Conservation (phyloP, 1,140 invertebrate genomes). For the Phocides pigmalion region DNA sequence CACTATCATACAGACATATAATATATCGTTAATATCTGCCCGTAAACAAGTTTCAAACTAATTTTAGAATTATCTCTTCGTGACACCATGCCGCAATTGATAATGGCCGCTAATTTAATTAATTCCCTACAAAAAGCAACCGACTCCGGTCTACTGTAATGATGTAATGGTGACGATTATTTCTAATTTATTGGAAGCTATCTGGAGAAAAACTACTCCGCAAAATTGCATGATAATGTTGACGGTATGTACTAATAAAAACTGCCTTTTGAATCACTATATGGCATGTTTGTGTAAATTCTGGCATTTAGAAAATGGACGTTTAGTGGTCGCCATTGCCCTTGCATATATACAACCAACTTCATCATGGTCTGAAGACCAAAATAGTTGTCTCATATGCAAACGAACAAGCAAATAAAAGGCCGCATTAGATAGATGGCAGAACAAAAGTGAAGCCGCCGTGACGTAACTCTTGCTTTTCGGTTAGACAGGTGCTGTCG, state of each 20-base stretch:
- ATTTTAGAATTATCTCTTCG: conserved; percentile 1
- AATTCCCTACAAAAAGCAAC: conserved; percentile 19
- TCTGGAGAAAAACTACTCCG: conserved; percentile 37
- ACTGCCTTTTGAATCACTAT: background rate
- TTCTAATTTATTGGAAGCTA: conserved; percentile 42
- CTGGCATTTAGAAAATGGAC: background rate
- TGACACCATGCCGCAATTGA: conserved; percentile 1
- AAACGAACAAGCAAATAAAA: too few relatives aligned
- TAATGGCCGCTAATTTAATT: conserved; percentile 29
- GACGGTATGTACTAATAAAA: conserved; percentile 13
- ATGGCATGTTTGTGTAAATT: background rate
- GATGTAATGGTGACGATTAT: conserved; percentile 40
- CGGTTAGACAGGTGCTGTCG: too few relatives aligned
- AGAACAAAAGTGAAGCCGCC: too few relatives aligned
- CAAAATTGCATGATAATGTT: conserved; percentile 8
- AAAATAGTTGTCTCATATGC: too few relatives aligned
- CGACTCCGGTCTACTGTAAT: conserved; percentile 1
- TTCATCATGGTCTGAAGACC: too few relatives aligned
- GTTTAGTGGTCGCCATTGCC: too few relatives aligned
- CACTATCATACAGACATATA: too few relatives aligned
- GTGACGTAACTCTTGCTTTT: too few relatives aligned
- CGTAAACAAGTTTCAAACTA: background rate
- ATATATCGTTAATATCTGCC: too few relatives aligned
- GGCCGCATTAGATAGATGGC: too few relatives aligned
- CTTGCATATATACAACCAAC: too few relatives aligned